Percentiles rank a stretch among this genome's conserved stretches.
phyloP scores from a whole-genome alignment of 2,888 invertebrate genomes.

The Eupithecia subfuscata region DNA sequence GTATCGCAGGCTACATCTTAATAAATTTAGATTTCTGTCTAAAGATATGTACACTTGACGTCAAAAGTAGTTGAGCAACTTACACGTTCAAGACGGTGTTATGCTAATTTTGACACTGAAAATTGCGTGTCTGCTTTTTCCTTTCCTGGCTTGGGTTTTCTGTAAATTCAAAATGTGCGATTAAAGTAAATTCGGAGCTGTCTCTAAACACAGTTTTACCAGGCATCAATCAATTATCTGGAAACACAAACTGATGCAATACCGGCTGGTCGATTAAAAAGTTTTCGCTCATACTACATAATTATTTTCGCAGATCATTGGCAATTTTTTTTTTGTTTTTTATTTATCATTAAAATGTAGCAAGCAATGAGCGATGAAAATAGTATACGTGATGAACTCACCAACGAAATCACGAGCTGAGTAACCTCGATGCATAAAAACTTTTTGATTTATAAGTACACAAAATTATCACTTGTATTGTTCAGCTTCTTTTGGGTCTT shows the following conservation, averaged over 20 bases:
- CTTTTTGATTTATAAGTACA: background rate
- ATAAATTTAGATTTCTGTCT: constrained; percentile 76
- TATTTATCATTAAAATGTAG: background rate
- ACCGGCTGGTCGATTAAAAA: background rate
- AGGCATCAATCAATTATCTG: background rate
- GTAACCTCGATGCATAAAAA: background rate
- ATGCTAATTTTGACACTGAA: constrained; percentile 17
- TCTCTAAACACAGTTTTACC: background rate
- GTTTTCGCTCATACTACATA: background rate
- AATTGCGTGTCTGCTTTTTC: constrained; percentile 1
- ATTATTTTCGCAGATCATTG: background rate
- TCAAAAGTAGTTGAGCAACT: constrained; percentile 21
- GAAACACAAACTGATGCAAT: background rate
- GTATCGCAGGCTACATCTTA: constrained; percentile 72
- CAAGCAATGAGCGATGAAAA: too few species aligned
- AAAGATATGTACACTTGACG: constrained; percentile 48
- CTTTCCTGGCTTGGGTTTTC: background rate
- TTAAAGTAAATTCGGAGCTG: background rate
- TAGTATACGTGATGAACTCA: background rate
- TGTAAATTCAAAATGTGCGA: background rate
- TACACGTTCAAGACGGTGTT: constrained; percentile 3
- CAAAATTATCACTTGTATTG: constrained; percentile 3
- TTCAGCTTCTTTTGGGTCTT: constrained; percentile 9
- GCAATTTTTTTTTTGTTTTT: background rate
- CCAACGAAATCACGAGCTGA: background rate